Percentiles rank a stretch among this genome's conserved stretches.
Conservation (phyloP, 1,140 invertebrate genomes). For the Cydia splendana region DNA sequence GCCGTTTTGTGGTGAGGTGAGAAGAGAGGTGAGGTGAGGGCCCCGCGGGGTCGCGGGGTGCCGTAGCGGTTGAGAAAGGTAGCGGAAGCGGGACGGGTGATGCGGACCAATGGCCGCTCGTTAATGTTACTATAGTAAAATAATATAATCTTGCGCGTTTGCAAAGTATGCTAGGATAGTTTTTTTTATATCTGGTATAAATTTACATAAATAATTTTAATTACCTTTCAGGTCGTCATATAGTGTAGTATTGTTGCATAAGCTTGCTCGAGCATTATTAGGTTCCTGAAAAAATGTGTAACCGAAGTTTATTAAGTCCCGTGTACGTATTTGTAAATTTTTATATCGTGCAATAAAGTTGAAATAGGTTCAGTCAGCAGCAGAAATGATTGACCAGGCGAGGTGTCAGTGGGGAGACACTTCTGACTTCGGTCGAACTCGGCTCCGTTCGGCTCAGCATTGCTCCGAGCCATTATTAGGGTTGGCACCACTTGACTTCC, state of each 20-base stretch:
- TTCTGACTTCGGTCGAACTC: too few relatives aligned
- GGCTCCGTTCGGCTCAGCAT: too few relatives aligned
- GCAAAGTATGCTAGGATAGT: not conserved
- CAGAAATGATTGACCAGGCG: too few relatives aligned
- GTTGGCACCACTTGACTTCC: too few relatives aligned
- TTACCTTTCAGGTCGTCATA: slow-evolving; percentile 66
- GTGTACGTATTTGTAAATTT: not conserved
- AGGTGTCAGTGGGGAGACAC: too few relatives aligned
- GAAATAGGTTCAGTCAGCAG: too few relatives aligned
- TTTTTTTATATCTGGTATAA: not conserved
- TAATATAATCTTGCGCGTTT: not conserved
- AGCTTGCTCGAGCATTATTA: slow-evolving; percentile 53
- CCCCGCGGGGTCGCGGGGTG: not conserved
- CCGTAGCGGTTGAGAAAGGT: slow-evolving; percentile 1
- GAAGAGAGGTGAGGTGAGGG: not conserved
- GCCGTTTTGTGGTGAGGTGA: slow-evolving; percentile 26
- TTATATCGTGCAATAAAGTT: too few relatives aligned
- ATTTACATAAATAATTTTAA: not conserved
- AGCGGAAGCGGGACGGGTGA: slow-evolving; percentile 24
- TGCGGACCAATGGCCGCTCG: slow-evolving; percentile 16
- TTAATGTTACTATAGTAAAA: slow-evolving; percentile 10
- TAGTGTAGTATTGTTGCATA: slow-evolving; percentile 51
- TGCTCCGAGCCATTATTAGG: too few relatives aligned
- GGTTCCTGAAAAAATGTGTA: slow-evolving; percentile 54
- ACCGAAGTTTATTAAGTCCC: not conserved